These are phyloP conservation scores for Lacanobia wlatinum DNA, from an alignment of 2,888 invertebrate genomes.

Conservation along the genomic window DNA sequence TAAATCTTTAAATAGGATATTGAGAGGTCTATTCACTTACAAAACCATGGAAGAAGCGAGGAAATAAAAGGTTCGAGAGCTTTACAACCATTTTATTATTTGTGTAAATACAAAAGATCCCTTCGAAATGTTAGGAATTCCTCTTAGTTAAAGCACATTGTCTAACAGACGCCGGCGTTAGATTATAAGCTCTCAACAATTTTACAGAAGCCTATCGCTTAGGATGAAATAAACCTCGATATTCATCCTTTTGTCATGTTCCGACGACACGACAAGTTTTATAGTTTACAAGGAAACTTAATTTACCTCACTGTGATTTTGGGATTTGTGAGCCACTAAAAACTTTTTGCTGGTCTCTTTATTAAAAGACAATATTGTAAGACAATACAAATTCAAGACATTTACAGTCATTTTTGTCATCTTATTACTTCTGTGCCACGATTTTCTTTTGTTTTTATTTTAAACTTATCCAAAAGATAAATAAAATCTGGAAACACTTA, in stretches of 20 bases:
- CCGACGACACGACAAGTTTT: slow-evolving; percentile 36
- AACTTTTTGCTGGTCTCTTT: slow-evolving; percentile 1
- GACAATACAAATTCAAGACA: no score
- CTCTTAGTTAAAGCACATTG: slow-evolving; percentile 73
- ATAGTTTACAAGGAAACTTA: slow-evolving; percentile 30
- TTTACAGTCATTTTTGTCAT: no score
- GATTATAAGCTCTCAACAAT: slow-evolving; percentile 59
- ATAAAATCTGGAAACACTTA: background rate
- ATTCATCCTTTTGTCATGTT: slow-evolving; percentile 49
- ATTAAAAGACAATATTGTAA: background rate
- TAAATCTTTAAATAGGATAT: slow-evolving; percentile 80
- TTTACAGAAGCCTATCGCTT: slow-evolving; percentile 56
- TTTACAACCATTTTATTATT: slow-evolving; percentile 84
- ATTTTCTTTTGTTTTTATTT: background rate
- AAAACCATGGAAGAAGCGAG: slow-evolving; percentile 77
- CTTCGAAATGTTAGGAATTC: slow-evolving; percentile 69
- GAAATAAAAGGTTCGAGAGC: slow-evolving; percentile 84
- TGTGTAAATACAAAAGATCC: slow-evolving; percentile 79
- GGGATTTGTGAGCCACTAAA: slow-evolving; percentile 15
- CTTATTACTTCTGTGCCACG: background rate
- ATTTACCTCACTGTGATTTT: slow-evolving; percentile 33
- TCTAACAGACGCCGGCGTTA: slow-evolving; percentile 85
- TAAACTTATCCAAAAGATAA: background rate
- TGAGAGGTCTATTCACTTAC: slow-evolving; percentile 75
- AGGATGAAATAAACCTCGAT: slow-evolving; percentile 45